Evolutionary conservation across 2,888 invertebrate species (phyloP), one percentile per base, ranked within the genome.

Genomic region (Athalia cordata): DNA sequence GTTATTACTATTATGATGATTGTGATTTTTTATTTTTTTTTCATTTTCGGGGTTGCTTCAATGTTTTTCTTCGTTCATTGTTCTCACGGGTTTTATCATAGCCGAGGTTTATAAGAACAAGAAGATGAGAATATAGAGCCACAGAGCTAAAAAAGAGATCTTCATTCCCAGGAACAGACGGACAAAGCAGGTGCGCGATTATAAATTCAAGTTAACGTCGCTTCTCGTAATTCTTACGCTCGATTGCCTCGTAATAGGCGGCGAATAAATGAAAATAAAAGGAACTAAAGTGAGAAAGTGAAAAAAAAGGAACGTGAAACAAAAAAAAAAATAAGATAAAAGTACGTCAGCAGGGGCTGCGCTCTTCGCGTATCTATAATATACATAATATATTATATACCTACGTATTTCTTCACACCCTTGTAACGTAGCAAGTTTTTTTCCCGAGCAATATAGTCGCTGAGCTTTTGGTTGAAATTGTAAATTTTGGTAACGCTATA

Each of bases 141-240:
- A 29, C 29, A 29, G 29, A 29, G 29, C 29, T 29, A 29, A 29
- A 29, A 29, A 29, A 29, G 29, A 29, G 29, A 29, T 29, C 50
- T 13, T 47, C 15, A 5, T 52, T 68, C 29, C 29, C 50, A 3
- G 11, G 68, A 6, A 68, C 5, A 68, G 43, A 29, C 68, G 68
- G 43, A 68, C 68, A 49, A 15, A 8, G 57, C 57, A 57, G 72
- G 59, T 72, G 59, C 13, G 59, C 13, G 59, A 72, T 72, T 72
- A 72, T 72, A 59, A 72, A 72, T 72, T 72, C 15, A 59, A n/a
- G 45, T 59, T 43, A 72, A 15, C 72, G 72, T 49, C 47, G 13
- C 61, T 9, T 59, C 72, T 45, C 72, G 59, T 72, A 49, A 61
- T 72, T 57, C 72, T 61, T 15, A 68, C 68, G 55, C 55, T 68